Percentiles rank a stretch among this genome's conserved stretches.
Evolutionary conservation across 2,888 invertebrate species (phyloP).

Genomic region (Hyposoter dolosus): DNA sequence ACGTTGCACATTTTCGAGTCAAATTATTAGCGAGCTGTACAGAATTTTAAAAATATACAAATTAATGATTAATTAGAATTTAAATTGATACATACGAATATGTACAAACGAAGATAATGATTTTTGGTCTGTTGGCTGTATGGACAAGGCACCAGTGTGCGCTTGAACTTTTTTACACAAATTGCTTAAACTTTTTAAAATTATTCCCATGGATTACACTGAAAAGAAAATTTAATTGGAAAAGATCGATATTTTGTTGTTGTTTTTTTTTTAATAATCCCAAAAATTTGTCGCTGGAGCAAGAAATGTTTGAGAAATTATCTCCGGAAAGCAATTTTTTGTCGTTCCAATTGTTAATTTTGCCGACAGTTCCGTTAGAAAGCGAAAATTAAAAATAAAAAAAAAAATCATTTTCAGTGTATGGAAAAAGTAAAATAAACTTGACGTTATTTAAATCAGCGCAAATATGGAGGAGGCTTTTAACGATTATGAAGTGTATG

Average conservation of each 20-base stretch:
- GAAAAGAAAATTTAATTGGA: too few relatives aligned
- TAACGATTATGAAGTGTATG: slow-evolving; percentile 20
- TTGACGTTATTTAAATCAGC: slow-evolving; percentile 5
- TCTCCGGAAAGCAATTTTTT: too few relatives aligned
- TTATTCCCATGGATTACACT: too few relatives aligned
- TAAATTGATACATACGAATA: slow-evolving; percentile 49
- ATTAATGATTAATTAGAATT: neutral
- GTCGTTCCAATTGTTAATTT: too few relatives aligned
- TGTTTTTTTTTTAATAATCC: too few relatives aligned
- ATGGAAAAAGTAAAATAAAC: neutral
- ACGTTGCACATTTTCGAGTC: slow-evolving; percentile 8
- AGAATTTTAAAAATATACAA: slow-evolving; percentile 46
- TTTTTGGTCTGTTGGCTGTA: slow-evolving; percentile 68
- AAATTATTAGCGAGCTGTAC: slow-evolving; percentile 40
- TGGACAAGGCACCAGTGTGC: slow-evolving; percentile 67
- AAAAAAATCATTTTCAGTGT: neutral
- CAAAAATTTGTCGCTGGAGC: too few relatives aligned
- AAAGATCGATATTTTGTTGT: too few relatives aligned
- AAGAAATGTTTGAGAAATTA: too few relatives aligned
- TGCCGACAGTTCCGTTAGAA: too few relatives aligned
- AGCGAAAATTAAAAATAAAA: too few relatives aligned
- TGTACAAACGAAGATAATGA: slow-evolving; percentile 22
- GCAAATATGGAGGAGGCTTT: neutral
- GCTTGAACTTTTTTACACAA: slow-evolving; percentile 50
- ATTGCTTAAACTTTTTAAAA: slow-evolving; percentile 35